A percentile compares a stretch with the other conserved stretches of the same genome.
These are phyloP conservation scores for Dysmachus trigonus DNA, from an alignment of 2,888 invertebrate genomes.

Conservation along the genomic window DNA sequence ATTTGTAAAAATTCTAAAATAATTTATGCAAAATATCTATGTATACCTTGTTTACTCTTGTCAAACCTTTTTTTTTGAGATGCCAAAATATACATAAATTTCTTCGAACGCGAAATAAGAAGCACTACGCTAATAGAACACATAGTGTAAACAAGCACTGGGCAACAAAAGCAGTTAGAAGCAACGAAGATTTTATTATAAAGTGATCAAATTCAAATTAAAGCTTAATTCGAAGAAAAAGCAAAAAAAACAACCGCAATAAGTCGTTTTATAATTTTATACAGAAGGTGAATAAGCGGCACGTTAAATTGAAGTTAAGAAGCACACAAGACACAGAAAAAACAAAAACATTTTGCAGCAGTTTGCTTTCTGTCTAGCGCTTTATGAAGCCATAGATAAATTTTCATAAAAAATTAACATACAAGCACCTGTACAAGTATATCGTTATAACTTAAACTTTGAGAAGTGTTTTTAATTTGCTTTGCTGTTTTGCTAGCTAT, in stretches of 20 bases:
- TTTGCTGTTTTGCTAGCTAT: slow-evolving; percentile 9
- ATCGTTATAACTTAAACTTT: not conserved
- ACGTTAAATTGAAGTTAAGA: not conserved
- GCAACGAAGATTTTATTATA: slow-evolving; percentile 8
- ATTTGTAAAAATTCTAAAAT: not conserved
- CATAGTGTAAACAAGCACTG: not conserved
- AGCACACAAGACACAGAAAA: not conserved
- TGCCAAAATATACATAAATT: not conserved
- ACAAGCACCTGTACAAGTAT: not conserved
- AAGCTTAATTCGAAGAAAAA: not conserved
- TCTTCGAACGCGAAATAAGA: not conserved
- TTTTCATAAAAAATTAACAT: not conserved
- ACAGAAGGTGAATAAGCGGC: not conserved
- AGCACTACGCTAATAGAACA: not conserved
- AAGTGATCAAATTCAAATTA: not conserved
- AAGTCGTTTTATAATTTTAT: slow-evolving; percentile 20
- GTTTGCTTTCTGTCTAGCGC: not conserved
- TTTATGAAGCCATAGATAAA: not conserved
- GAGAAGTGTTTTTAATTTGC: not conserved
- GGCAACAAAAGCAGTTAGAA: slow-evolving; percentile 6
- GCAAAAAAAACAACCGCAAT: not conserved
- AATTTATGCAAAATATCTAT: not conserved
- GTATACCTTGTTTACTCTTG: not conserved
- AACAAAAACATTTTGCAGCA: not conserved
- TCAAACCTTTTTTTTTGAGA: not conserved